These are phyloP conservation scores for Cynoglossus semilaevis DNA, from an alignment of 2,113 vertebrate genomes.

Conservation along the genomic window DNA sequence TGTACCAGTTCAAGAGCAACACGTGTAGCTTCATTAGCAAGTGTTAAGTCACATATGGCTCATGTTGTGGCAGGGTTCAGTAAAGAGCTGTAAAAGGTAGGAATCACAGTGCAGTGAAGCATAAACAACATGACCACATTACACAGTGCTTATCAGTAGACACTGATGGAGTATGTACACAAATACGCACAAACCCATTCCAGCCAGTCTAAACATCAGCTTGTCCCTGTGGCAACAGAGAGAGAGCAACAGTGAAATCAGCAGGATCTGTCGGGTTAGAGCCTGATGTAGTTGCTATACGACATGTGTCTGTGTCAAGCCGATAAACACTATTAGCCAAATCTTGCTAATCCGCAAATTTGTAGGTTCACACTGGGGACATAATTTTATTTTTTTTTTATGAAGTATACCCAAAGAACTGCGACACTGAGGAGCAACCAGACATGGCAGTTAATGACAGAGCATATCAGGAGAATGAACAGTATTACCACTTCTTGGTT, in stretches of 20 bases:
- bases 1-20: neutral
- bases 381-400: too few species aligned
- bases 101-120: neutral
- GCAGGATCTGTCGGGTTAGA: constrained; percentile 6
- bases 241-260: constrained; percentile 6
- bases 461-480: too few species aligned
- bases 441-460: too few species aligned
- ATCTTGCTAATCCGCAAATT: too few species aligned
- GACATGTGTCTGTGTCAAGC: too few species aligned
- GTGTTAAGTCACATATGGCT: neutral
- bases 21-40: too few species aligned
- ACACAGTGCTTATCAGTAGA: constrained; percentile 3
- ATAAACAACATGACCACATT: neutral
- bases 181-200: neutral
- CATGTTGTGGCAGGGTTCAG: neutral
- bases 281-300: too few species aligned
- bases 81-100: neutral
- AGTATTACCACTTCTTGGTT: too few species aligned
- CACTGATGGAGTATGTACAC: neutral
- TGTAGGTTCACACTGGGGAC: too few species aligned
- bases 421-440: too few species aligned
- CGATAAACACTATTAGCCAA: too few species aligned
- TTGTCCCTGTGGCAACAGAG: neutral
- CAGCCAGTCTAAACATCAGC: neutral
- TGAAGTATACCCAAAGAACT: too few species aligned